Percentiles rank a stretch among this genome's conserved stretches.
phyloP scores from a whole-genome alignment of 2,113 vertebrate species.

The Mormyrus lacerda region DNA sequence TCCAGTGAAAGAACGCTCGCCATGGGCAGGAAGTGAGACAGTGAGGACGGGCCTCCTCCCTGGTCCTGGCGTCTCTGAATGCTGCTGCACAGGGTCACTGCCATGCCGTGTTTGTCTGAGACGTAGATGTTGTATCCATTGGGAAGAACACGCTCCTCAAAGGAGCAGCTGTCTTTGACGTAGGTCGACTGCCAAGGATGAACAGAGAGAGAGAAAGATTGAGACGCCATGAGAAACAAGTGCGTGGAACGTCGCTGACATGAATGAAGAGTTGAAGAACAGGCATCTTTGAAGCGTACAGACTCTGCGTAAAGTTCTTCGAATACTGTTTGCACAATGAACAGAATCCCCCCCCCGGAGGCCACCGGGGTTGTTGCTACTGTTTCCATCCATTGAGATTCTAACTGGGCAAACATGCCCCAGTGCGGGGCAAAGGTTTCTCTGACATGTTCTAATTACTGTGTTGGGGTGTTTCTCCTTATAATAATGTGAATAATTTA shows the following conservation, averaged over 20 bases:
- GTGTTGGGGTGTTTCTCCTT: background rate
- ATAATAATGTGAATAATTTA: background rate
- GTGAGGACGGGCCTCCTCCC: constrained; percentile 54
- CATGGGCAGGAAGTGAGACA: constrained; percentile 85
- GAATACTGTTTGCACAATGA: background rate
- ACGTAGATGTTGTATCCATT: constrained; percentile 77
- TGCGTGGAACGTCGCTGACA: background rate
- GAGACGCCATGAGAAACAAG: background rate
- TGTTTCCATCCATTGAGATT: constrained; percentile 54
- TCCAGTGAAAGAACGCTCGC: constrained; percentile 53
- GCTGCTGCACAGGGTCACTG: constrained; percentile 67
- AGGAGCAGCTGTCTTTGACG: constrained; percentile 75
- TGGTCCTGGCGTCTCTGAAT: constrained; percentile 62
- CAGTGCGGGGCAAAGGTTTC: constrained; percentile 58
- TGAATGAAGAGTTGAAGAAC: background rate
- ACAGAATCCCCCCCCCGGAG: constrained; percentile 38
- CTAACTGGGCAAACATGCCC: constrained; percentile 52
- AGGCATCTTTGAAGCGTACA: background rate
- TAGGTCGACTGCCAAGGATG: constrained; percentile 58
- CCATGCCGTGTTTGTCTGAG: constrained; percentile 64
- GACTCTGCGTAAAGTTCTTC: background rate
- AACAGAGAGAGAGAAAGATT: constrained; percentile 8
- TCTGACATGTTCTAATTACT: background rate
- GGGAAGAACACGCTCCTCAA: constrained; percentile 74
- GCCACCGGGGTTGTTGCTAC: constrained; percentile 54